phyloP scores from a whole-genome alignment of 2,888 invertebrate species.

The Pinctada fucata region DNA sequence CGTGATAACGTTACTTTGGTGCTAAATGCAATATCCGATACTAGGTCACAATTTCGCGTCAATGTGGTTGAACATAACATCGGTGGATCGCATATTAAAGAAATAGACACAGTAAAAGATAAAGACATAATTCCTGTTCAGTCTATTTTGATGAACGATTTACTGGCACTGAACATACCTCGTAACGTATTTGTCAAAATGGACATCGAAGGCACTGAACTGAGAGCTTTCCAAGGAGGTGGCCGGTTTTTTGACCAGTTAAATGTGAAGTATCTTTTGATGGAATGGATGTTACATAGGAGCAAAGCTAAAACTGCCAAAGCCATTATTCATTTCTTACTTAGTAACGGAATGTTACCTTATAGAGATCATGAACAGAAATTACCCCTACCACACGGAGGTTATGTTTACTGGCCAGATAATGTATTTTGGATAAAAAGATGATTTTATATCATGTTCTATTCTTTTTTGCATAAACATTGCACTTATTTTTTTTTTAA shows the following conservation, averaged over 20 bases:
- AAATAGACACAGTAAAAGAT: conserved; percentile 11
- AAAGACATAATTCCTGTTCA: neutral
- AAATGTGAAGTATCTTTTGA: conserved; percentile 58
- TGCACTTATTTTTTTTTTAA: neutral
- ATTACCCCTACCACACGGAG: neutral
- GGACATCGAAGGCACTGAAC: conserved; percentile 66
- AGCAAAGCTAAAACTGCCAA: conserved; percentile 41
- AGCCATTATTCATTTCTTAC: conserved; percentile 49
- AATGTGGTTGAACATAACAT: conserved; percentile 50
- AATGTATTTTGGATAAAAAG: conserved; percentile 66
- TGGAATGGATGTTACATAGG: conserved; percentile 66
- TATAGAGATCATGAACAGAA: conserved; percentile 40
- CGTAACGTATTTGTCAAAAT: conserved; percentile 62
- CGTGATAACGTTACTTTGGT: conserved; percentile 50
- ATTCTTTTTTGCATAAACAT: neutral
- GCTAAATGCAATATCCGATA: conserved; percentile 59
- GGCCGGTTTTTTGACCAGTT: conserved; percentile 54
- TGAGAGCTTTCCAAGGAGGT: conserved; percentile 51
- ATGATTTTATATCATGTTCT: conserved; percentile 29
- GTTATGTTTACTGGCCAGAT: conserved; percentile 60
- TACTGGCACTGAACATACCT: conserved; percentile 44
- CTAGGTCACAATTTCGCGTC: conserved; percentile 43
- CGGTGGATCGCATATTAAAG: conserved; percentile 56
- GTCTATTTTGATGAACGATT: conserved; percentile 58
- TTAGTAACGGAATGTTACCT: conserved; percentile 58